Base-by-base conservation (phyloP, 1,140 invertebrate genomes). In the Hycleus phaleratus region DNA sequence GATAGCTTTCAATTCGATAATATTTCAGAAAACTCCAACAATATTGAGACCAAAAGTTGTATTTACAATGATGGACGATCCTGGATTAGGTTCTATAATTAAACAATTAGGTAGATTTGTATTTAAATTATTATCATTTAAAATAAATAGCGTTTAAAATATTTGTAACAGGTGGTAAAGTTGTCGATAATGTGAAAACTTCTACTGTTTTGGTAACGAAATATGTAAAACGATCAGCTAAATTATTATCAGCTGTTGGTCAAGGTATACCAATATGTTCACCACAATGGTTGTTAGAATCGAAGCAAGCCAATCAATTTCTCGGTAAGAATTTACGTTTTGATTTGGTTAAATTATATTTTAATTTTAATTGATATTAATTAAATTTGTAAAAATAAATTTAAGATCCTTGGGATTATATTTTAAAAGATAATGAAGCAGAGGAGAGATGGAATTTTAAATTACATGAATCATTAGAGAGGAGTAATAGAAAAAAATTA, bases 341-440 rank as follows among this genome's bases (percentile, higher is more conserved):
- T 45, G 6, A 32, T 32, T 5, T 5, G n/a, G 2, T 51, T 9
- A 40, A 40, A 40, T 40, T 39, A 7, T 46, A 51, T 5, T 10
- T 40, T 26, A 7, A 5, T 4, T 32, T 32, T 4, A 5, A 32
- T 32, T 32, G 4, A 7, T 32, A 5, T 32, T 40, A 38, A 42
- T 26, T 50, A 24, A 24, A 40, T 32, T 48, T 61, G 5, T 38
- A 32, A 32, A 25, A 38, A 46, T 24, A 43, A 49, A 24, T 60
- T 67, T 44, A 58, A 79, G 77, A 80, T 67, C 78, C 77, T 2
- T 79, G 77, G 77, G 63, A 73, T 42, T 73, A 76, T 63, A 61
- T 80, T n/a, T 63, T 80, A 6, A 68, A 71, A 32, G 78, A 80
- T 59, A 63, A 69, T 10, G 63, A 66, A 46, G 72, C 73, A 0